Base-by-base conservation (phyloP, 2,888 invertebrate genomes). In the Napeogenes sylphis region DNA sequence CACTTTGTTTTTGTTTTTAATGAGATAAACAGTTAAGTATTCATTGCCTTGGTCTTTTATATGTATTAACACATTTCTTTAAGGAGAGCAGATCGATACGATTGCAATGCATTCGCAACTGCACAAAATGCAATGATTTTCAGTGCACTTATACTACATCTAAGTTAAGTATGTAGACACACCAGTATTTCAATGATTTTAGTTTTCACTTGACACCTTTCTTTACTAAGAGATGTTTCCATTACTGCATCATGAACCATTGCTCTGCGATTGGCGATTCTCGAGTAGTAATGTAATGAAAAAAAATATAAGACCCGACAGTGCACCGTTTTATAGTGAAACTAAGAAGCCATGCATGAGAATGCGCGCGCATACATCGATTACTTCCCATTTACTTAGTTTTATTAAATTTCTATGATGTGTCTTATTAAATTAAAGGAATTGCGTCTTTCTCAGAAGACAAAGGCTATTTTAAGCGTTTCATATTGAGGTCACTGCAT, bases 321-420 rank as follows among this genome's bases (percentile, higher is more conserved):
- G 21, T 45, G 56, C 53, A 35, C 13, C 35, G 38, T 42, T 63
- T 59, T 51, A 38, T 61, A 56, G 59, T 65, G 55, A n/a, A 51
- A 56, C 38, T 33, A 55, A 57, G 82, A 85, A 85, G 85, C 82
- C 83, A 77, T 84, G 72, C 76, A 71, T 64, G 53, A 59, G 63
- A 64, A 62, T 88, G 89, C 89, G 89, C 89, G 89, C 89, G 89
- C 89, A 89, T 59, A 63, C 80, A 85, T 86, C 79, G 87, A 87
- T 87, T 83, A 71, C 71, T 71, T 61, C 65, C 70, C 78, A 80
- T 81, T 78, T 77, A 78, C 74, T 76, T 77, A 76, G 74, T 73
- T 78, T 68, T 78, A 80, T 81, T 80, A 78, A 77, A 75, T 74
- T 73, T 73, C 77, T 77, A 77, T 75, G 76, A 35, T 76, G 77